phyloP scores from a whole-genome alignment of 2,797 vertebrate species.

The Myotis pilosus region DNA sequence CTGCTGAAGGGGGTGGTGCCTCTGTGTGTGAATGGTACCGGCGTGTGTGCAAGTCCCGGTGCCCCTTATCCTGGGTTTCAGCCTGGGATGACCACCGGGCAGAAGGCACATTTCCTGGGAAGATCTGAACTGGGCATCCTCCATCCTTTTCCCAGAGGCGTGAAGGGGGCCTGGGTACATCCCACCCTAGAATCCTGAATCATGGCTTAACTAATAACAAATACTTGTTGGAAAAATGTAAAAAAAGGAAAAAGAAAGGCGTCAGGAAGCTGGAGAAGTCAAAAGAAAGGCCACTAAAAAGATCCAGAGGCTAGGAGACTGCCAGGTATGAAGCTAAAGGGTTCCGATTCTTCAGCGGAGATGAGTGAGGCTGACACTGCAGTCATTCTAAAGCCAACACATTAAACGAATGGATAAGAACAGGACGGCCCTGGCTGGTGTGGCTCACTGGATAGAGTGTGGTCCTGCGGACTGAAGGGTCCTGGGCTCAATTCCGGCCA shows the following conservation, averaged over 20 bases:
- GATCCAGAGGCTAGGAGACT: neutral
- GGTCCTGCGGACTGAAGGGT: too few species aligned
- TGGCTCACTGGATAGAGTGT: too few species aligned
- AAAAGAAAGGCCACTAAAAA: neutral
- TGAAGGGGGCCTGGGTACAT: neutral
- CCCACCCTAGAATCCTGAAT: constrained; percentile 43
- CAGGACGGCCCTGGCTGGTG: too few species aligned
- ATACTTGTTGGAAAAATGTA: constrained; percentile 45
- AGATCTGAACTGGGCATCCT: constrained; percentile 83
- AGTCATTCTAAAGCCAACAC: neutral
- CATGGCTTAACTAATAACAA: constrained; percentile 68
- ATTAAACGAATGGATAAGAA: neutral
- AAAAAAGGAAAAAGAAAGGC: neutral
- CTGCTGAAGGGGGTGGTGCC: constrained; percentile 86
- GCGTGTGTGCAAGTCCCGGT: constrained; percentile 90
- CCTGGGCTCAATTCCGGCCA: neutral
- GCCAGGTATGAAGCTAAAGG: neutral
- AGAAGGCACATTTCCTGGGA: constrained; percentile 89
- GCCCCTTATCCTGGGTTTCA: constrained; percentile 90
- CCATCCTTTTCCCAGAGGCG: neutral
- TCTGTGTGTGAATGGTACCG: constrained; percentile 91
- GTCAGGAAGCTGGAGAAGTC: constrained; percentile 15
- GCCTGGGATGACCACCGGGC: constrained; percentile 88
- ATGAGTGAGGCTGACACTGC: neutral
- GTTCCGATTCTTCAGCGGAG: neutral